phyloP scores from a whole-genome alignment of 2,888 invertebrate species.

The Mesorhabditis belari region DNA sequence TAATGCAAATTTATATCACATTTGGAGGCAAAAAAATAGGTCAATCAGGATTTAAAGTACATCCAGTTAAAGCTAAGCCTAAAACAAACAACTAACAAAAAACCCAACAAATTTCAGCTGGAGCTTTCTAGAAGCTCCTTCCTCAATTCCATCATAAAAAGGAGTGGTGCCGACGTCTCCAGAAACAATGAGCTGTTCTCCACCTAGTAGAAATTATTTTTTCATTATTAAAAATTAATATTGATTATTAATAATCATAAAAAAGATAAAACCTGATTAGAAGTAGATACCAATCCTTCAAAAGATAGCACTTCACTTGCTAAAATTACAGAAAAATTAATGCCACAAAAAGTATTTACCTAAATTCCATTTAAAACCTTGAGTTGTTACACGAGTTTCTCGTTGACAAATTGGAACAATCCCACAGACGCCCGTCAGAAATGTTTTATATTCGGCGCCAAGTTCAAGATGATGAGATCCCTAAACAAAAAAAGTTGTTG shows the following conservation, averaged over 20 bases:
- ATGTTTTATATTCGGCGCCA: neutral
- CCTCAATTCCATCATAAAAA: conserved; percentile 22
- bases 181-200: neutral
- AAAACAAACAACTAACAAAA: neutral
- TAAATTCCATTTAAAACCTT: conserved; percentile 42
- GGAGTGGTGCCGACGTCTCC: conserved; percentile 15
- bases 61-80: too few relatives aligned
- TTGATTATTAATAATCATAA: conserved; percentile 7
- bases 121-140: neutral
- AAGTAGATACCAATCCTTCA: conserved; percentile 23
- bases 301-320: conserved; percentile 15
- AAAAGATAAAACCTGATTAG: conserved; percentile 20
- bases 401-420: conserved; percentile 40
- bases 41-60: too few relatives aligned
- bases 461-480: conserved; percentile 5
- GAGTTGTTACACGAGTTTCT: conserved; percentile 32
- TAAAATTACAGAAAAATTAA: conserved; percentile 3
- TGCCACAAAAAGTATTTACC: conserved; percentile 6
- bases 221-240: too few relatives aligned
- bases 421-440: conserved; percentile 28
- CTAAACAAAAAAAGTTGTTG: too few relatives aligned
- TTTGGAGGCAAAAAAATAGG: too few relatives aligned
- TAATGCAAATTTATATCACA: too few relatives aligned
- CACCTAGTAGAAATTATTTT: too few relatives aligned
- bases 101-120: neutral